Percentiles rank a stretch among this genome's conserved stretches.
Conservation (phyloP, 1,140 invertebrate species). For the Brachionus rubens region DNA sequence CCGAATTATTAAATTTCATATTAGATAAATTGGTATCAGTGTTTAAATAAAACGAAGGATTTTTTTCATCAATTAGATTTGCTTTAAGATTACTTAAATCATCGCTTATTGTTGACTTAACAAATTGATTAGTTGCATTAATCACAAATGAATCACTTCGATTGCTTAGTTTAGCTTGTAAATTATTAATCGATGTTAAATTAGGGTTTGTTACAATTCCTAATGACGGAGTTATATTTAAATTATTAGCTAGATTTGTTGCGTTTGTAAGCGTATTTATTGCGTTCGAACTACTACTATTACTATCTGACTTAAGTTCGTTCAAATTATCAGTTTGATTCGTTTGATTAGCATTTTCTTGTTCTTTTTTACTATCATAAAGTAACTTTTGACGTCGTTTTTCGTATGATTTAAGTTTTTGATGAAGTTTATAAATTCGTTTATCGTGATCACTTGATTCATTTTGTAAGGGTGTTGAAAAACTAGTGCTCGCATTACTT, state of each 20-base stretch:
- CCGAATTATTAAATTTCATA: slow-evolving; percentile 7
- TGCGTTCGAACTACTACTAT: neutral
- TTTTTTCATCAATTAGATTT: neutral
- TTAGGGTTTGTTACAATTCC: neutral
- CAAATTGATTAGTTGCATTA: neutral
- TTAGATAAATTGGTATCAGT: neutral
- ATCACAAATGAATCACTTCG: slow-evolving; percentile 21
- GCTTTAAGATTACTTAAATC: neutral
- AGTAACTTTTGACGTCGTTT: slow-evolving; percentile 31
- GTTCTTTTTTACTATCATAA: slow-evolving; percentile 36
- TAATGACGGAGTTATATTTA: neutral
- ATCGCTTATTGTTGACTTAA: neutral
- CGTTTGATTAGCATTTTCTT: neutral
- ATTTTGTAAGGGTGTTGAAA: neutral
- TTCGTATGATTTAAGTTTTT: slow-evolving; percentile 35
- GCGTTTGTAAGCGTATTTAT: neutral
- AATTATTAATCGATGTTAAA: neutral
- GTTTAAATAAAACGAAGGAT: slow-evolving; percentile 13
- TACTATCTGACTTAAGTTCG: neutral
- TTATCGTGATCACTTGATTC: slow-evolving; percentile 23
- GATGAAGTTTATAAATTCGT: neutral
- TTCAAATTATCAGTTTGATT: neutral
- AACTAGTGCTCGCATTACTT: neutral
- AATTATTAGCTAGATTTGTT: neutral
- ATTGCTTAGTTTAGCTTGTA: neutral